A percentile compares a stretch with the other conserved stretches of the same genome.
Conservation (phyloP, 1,140 invertebrate genomes). For the Temnothorax curvispinosus region DNA sequence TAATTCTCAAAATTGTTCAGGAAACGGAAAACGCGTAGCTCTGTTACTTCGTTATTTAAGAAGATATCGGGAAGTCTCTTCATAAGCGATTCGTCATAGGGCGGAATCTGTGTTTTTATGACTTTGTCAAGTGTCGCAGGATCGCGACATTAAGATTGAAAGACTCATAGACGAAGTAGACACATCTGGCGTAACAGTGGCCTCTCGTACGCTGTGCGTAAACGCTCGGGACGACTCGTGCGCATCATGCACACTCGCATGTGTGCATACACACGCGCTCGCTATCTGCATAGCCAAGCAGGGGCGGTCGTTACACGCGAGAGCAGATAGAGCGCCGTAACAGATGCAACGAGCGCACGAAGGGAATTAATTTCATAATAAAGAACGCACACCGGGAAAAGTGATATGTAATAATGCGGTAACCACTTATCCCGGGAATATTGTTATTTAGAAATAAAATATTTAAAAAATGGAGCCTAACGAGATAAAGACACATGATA, state of each 20-base stretch:
- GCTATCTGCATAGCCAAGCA: constrained; percentile 34
- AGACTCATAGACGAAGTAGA: constrained; percentile 62
- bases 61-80: background rate
- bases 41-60: background rate
- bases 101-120: background rate
- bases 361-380: background rate
- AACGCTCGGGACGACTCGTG: constrained; percentile 47
- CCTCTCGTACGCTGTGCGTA: constrained; percentile 57
- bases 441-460: background rate
- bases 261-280: background rate
- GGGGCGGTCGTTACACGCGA: background rate
- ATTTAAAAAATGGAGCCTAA: background rate
- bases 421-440: background rate
- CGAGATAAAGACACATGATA: background rate
- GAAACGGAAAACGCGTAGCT: background rate
- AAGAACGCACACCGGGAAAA: background rate
- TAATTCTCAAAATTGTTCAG: background rate
- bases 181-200: constrained; percentile 68
- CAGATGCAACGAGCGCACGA: background rate
- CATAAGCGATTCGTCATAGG: too few relatives aligned
- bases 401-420: background rate
- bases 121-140: constrained; percentile 46
- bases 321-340: constrained; percentile 3
- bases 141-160: constrained; percentile 40
- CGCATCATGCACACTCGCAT: constrained; percentile 32